These are phyloP conservation scores for Cichlasoma orientale DNA, from an alignment of 2,797 vertebrate genomes.

Conservation along the genomic window DNA sequence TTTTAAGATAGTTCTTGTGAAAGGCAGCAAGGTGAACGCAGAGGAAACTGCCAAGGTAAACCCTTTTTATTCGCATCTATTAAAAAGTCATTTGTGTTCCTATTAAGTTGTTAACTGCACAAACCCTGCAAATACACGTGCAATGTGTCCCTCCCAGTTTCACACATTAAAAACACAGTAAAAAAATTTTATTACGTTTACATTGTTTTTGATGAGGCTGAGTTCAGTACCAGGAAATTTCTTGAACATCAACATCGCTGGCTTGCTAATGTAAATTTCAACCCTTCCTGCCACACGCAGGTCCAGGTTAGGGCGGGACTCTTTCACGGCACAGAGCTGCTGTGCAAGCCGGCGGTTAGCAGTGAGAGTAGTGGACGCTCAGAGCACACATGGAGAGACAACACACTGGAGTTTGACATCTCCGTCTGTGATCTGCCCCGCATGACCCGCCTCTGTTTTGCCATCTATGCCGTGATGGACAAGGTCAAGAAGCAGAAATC, in stretches of 20 bases:
- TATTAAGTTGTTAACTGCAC: not conserved
- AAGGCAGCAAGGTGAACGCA: slow-evolving; percentile 94
- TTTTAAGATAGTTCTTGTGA: slow-evolving; percentile 90
- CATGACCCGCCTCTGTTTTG: slow-evolving; percentile 97
- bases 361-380: slow-evolving; percentile 90
- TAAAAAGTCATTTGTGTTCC: not conserved
- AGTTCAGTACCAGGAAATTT: not conserved
- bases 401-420: slow-evolving; percentile 92
- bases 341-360: slow-evolving; percentile 93
- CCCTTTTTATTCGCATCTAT: not conserved
- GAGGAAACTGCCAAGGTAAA: slow-evolving; percentile 93
- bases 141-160: not conserved
- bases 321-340: slow-evolving; percentile 95
- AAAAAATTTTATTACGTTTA: not conserved
- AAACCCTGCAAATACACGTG: not conserved
- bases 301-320: slow-evolving; percentile 96
- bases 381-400: slow-evolving; percentile 90
- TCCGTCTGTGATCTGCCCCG: slow-evolving; percentile 91
- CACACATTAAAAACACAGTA: not conserved
- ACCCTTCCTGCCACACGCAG: slow-evolving; percentile 61
- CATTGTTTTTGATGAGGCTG: not conserved
- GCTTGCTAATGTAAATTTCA: not conserved
- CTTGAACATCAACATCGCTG: not conserved
- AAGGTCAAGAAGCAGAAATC: slow-evolving; percentile 96
- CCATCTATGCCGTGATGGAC: slow-evolving; percentile 94